A percentile compares a stretch with the other conserved stretches of the same genome.
These are phyloP conservation scores for Idaea straminata DNA, from an alignment of 2,888 invertebrate genomes.

Conservation along the genomic window DNA sequence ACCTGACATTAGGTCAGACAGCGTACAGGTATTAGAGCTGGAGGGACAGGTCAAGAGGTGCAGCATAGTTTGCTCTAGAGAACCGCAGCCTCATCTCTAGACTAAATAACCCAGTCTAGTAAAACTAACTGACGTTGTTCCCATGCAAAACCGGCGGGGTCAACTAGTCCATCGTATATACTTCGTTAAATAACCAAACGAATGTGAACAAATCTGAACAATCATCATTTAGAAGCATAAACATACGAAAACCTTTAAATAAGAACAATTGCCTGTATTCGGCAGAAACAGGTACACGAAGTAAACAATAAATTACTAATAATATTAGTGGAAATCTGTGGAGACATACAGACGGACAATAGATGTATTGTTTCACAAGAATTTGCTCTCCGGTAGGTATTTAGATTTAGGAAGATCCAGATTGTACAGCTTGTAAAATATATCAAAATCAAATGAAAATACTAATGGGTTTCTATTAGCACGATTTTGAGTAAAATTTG, in stretches of 20 bases:
- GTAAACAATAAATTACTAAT: neutral
- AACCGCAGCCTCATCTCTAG: too few species aligned
- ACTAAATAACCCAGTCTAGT: too few species aligned
- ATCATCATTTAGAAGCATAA: neutral
- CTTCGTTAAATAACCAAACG: too few species aligned
- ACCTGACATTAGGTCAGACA: too few species aligned
- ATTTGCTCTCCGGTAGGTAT: neutral
- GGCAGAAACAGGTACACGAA: neutral
- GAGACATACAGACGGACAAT: neutral
- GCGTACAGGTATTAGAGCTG: too few species aligned
- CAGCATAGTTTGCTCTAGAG: too few species aligned
- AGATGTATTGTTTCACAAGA: conserved; percentile 14
- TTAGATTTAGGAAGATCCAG: neutral
- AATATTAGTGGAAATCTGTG: neutral
- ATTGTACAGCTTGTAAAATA: too few species aligned
- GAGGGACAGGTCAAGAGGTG: too few species aligned
- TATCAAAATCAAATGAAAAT: neutral
- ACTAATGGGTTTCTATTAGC: too few species aligned
- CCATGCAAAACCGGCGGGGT: too few species aligned
- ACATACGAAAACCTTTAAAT: neutral
- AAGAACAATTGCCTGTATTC: neutral
- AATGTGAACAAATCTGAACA: neutral
- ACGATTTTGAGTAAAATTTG: neutral
- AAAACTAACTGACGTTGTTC: too few species aligned
- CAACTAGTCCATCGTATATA: too few species aligned